phyloP scores from a whole-genome alignment of 1,140 invertebrate species.

The Brachionus plicatilis region DNA sequence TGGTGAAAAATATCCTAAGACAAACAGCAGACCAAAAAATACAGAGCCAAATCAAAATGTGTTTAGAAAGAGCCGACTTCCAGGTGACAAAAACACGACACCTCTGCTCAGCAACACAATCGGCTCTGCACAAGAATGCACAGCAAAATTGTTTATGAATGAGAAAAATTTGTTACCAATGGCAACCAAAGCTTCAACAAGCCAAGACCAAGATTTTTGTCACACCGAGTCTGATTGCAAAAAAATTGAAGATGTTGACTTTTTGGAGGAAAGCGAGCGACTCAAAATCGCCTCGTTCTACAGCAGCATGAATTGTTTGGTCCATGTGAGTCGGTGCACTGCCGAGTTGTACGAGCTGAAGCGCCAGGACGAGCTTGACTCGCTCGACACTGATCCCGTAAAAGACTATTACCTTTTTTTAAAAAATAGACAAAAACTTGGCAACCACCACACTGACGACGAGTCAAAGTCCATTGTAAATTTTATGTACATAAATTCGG shows the following conservation, averaged over 20 bases:
- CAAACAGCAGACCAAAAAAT: neutral
- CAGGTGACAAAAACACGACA: neutral
- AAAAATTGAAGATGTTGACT: neutral
- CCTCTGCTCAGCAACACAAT: neutral
- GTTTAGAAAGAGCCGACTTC: neutral
- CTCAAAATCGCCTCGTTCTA: slow-evolving; percentile 8
- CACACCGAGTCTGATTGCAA: neutral
- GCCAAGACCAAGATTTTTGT: neutral
- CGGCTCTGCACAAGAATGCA: slow-evolving; percentile 35
- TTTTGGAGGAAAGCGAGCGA: neutral
- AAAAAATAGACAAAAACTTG: neutral
- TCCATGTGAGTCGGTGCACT: slow-evolving; percentile 17
- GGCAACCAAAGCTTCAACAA: neutral
- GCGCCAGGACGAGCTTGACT: slow-evolving; percentile 10
- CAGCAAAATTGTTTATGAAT: neutral
- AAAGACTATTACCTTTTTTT: slow-evolving; percentile 24
- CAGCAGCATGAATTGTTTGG: slow-evolving; percentile 25
- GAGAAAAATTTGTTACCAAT: neutral
- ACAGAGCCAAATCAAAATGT: neutral
- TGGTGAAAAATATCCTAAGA: neutral
- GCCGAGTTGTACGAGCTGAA: slow-evolving; percentile 25
- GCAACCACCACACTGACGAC: neutral
- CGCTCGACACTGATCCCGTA: neutral
- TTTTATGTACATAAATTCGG: slow-evolving; percentile 31
- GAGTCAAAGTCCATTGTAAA: slow-evolving; percentile 28